Percentiles rank a stretch among this genome's conserved stretches.
Conservation (phyloP, 2,797 vertebrate genomes). For the Leucoraja ocellata region DNA sequence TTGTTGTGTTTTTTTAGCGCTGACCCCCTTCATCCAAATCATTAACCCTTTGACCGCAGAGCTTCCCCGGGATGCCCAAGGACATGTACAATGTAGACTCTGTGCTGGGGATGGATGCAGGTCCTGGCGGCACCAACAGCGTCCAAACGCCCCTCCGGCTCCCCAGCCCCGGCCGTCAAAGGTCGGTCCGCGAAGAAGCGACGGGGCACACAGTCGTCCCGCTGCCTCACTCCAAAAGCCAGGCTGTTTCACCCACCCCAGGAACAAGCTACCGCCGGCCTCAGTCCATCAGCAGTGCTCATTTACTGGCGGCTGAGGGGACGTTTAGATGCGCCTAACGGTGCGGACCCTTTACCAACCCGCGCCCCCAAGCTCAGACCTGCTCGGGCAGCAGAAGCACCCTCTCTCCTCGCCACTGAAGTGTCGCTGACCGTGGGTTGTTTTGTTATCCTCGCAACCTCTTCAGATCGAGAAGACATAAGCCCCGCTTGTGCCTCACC, state of each 20-base stretch:
- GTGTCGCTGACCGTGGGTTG: conserved; percentile 42
- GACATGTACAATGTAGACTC: background rate
- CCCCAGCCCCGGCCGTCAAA: background rate
- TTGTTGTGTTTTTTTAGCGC: background rate
- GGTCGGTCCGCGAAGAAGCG: too few relatives aligned
- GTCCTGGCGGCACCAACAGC: too few relatives aligned
- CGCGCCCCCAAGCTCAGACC: background rate
- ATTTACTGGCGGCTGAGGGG: background rate
- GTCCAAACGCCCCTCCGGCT: background rate
- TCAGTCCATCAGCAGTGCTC: background rate
- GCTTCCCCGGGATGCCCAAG: background rate
- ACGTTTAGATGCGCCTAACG: background rate
- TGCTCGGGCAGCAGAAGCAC: conserved; percentile 19
- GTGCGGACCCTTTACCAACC: conserved; percentile 32
- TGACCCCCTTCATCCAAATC: background rate
- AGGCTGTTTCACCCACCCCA: too few relatives aligned
- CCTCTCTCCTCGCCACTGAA: conserved; percentile 24
- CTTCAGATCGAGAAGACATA: conserved; percentile 44
- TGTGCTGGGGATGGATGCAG: too few relatives aligned
- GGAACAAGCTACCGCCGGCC: too few relatives aligned
- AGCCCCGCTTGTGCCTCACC: conserved; percentile 35
- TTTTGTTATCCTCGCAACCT: conserved; percentile 53
- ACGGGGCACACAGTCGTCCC: too few relatives aligned
- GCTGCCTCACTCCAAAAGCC: too few relatives aligned
- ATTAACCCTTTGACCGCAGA: background rate